These are phyloP conservation scores for Neosalanx taihuensis DNA, from an alignment of 2,797 vertebrate genomes.

Conservation along the genomic window DNA sequence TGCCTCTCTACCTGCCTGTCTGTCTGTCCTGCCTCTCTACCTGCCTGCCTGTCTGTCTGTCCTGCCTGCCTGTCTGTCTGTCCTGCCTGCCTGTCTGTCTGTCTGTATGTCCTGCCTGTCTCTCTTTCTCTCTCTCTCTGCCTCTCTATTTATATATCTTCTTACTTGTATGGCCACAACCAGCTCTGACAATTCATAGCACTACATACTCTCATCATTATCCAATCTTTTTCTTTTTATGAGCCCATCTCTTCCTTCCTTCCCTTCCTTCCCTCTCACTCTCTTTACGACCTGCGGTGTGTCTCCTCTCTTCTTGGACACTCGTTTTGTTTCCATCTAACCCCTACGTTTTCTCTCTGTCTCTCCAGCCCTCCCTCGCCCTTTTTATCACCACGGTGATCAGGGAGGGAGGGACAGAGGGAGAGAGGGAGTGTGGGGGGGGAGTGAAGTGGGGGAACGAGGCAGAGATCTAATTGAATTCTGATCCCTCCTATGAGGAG, in stretches of 20 bases:
- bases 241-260: background rate
- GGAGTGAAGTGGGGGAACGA: constrained; percentile 5
- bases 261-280: constrained; percentile 1
- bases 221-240: background rate
- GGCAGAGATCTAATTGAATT: constrained; percentile 64
- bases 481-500: constrained; percentile 66
- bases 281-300: background rate
- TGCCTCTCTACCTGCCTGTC: background rate
- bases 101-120: too few species aligned
- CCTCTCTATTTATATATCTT: background rate
- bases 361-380: background rate
- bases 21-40: background rate
- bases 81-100: background rate
- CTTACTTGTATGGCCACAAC: background rate
- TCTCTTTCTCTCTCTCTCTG: background rate
- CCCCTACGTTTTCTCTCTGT: background rate
- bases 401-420: background rate
- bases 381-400: background rate
- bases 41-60: background rate
- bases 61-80: too few species aligned
- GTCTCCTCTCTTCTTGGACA: background rate
- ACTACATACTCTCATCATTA: background rate
- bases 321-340: background rate
- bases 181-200: background rate
- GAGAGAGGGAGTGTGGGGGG: constrained; percentile 29